Evolutionary conservation across 2,113 vertebrate genomes (phyloP).

Genomic region (Ochotona curzoniae): DNA sequence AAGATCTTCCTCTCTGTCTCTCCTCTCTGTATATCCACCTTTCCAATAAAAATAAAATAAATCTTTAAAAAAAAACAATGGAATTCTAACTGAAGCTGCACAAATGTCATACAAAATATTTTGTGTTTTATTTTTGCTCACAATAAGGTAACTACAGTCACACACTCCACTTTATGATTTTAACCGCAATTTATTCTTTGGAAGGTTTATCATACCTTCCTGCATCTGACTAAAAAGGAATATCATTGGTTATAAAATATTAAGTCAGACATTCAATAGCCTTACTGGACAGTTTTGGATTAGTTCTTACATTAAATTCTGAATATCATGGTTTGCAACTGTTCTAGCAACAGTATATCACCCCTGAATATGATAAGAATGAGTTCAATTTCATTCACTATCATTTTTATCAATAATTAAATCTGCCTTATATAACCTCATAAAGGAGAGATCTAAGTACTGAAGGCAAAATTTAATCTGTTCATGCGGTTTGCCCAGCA

Average conservation of each 20-base stretch:
- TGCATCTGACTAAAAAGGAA: neutral
- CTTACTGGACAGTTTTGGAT: neutral
- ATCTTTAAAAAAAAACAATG: no score
- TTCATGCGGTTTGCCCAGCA: neutral
- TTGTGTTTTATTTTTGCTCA: neutral
- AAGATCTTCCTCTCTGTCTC: no score
- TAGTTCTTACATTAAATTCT: neutral
- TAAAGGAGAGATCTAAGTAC: conserved; percentile 41
- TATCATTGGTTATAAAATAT: neutral
- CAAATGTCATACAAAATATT: neutral
- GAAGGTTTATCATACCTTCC: neutral
- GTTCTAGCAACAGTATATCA: conserved; percentile 19
- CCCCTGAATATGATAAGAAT: conserved; percentile 18
- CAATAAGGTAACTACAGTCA: neutral
- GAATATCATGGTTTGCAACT: neutral
- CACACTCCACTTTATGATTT: neutral
- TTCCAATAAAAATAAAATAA: no score
- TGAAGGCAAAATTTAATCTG: conserved; percentile 33
- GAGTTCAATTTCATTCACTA: conserved; percentile 49
- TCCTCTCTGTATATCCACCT: no score
- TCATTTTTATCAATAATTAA: conserved; percentile 53
- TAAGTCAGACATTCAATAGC: neutral
- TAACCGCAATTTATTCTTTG: neutral
- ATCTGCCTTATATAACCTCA: neutral
- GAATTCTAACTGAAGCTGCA: neutral